Evolutionary conservation across 2,888 invertebrate species (phyloP), one percentile per base, ranked within the genome.

Genomic region (Heliconius hortense): DNA sequence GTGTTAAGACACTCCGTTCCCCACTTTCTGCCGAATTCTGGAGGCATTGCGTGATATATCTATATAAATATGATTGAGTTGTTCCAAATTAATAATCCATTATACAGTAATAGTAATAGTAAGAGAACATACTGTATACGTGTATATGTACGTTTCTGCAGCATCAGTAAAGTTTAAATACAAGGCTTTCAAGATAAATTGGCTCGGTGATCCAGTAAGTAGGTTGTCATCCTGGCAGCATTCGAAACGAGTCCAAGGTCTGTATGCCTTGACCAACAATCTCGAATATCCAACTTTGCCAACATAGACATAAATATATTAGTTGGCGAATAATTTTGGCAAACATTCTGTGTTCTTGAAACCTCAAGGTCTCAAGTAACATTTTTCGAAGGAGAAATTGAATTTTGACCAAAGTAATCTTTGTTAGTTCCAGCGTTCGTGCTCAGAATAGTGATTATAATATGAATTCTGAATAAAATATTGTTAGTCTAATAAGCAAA

Each of bases 341-440:
- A 69, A 74, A 70, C 53, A 66, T 35, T 76, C 66, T 11, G n/a
- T 69, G 69, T 69, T 56, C 69, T 69, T 69, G 56, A 69, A 56
- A 69, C 53, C 31, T 76, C 73, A 76, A 76, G 76, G 73, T 71
- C 73, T 73, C 66, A 24, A 43, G 69, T 21, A 35, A 56, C 64
- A 70, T 70, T 39, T 43, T 48, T 24, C 53, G 35, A 64, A 70
- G 24, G 70, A 71, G 48, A 60, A 60, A 60, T 62, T 53, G 62
- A 43, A 39, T 60, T 67, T 39, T 26, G 15, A 59, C 21, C 13
- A n/a, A 72, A 31, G 11, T 39, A 5, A 26, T 7, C 15, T 60
- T 26, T 26, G 4, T 24, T 60, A 60, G 11, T 21, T n/a, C 7
- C 13, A 11, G 26, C 15, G 31, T 5, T 64, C 64, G 35, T 64